Base-by-base conservation (phyloP, 1,140 invertebrate species). In the Hycleus phaleratus region DNA sequence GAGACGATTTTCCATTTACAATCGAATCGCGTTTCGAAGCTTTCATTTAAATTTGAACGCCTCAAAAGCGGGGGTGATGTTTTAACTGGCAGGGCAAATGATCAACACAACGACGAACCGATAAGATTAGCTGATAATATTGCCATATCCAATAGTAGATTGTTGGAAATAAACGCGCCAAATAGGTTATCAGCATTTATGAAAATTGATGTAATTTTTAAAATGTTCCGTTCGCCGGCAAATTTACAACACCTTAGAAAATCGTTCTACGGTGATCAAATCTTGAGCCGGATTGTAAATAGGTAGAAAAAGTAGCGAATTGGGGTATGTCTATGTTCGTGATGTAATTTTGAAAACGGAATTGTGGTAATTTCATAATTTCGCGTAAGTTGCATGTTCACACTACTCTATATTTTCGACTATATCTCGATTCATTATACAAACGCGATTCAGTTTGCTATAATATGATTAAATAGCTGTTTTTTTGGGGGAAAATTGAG, bases 341-440 rank as follows among this genome's bases (percentile, higher is more conserved):
- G 61, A 62, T 62, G 57, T 59, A 59, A 62, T 62, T 56, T 56
- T 46, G 46, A 32, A 32, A 32, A 32, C 32, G 7, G 32, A 32
- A 32, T 32, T 7, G 32, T 5, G 49, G 60, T 61, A 58, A 61
- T 61, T 58, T 61, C 38, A 58, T 61, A 55, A 60, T 60, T 60
- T 60, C 24, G 4, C 38, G 26, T 12, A 45, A 25, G 44, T 61
- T 54, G 60, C 60, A 61, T 61, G 60, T 61, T 49, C 39, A 26
- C 45, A 10, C 40, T 43, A 38, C 43, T 45, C 39, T 47, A 38
- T 53, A 58, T 54, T 56, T 62, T 53, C 42, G 38, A 40, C 39
- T 44, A 46, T 62, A 62, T 59, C 61, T 26, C 32, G 32, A 55
- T 56, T 62, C 61, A 59, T 62, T 62, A 62, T 48, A 49, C 46